Evolutionary conservation across 2,113 vertebrate species (phyloP).

Genomic region (Acrocephalus arundinaceus): DNA sequence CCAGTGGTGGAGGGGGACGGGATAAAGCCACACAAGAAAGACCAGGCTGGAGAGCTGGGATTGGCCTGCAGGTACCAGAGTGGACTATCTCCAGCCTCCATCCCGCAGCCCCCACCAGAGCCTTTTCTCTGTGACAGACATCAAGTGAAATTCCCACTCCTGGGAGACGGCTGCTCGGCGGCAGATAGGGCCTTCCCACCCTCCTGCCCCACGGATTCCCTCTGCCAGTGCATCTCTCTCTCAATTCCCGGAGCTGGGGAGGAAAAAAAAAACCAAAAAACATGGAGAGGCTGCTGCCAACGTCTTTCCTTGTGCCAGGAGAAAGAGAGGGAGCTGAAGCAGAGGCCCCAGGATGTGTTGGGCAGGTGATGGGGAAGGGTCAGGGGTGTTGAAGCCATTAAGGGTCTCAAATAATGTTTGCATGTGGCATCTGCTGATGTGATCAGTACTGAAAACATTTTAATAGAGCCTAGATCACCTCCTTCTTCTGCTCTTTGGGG

Average conservation of each 20-base stretch:
- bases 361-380: neutral
- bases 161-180: neutral
- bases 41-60: conserved; percentile 34
- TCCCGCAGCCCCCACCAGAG: neutral
- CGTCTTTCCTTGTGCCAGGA: neutral
- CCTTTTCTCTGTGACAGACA: conserved; percentile 28
- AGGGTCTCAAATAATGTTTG: neutral
- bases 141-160: conserved; percentile 17
- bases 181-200: conserved; percentile 24
- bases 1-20: conserved; percentile 17
- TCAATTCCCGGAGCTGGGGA: neutral
- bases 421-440: neutral
- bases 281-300: neutral
- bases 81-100: conserved; percentile 43
- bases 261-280: neutral
- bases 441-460: neutral
- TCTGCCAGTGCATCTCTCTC: neutral
- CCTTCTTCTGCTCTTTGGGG: neutral
- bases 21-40: conserved; percentile 42
- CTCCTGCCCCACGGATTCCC: neutral
- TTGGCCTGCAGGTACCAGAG: conserved; percentile 52
- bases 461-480: neutral
- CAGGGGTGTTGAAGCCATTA: neutral
- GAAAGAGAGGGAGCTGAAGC: neutral
- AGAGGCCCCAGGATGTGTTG: neutral